Evolutionary conservation across 2,797 vertebrate genomes (phyloP).

Genomic region (Argya squamiceps): DNA sequence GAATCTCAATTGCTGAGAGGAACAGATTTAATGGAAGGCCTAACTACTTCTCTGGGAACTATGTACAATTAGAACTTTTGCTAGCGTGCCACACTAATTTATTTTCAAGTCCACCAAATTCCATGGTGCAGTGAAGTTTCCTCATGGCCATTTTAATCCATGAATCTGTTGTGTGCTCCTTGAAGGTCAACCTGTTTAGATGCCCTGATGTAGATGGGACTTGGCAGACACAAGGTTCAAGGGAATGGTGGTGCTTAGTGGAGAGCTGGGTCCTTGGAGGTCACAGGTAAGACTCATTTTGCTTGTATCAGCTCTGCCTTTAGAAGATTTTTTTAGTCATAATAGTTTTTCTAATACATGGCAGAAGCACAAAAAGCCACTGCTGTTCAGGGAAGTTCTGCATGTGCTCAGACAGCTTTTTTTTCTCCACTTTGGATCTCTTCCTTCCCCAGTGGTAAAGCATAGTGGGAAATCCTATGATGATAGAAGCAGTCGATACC

Average conservation of each 20-base stretch:
- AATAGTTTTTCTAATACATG: slow-evolving; percentile 4
- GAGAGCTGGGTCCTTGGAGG: background rate
- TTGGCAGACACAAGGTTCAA: background rate
- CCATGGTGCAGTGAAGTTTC: background rate
- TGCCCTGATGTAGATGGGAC: background rate
- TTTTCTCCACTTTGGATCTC: slow-evolving; percentile 50
- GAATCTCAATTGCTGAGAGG: slow-evolving; percentile 18
- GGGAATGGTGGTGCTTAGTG: background rate
- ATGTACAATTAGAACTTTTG: slow-evolving; percentile 22
- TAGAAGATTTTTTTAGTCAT: background rate
- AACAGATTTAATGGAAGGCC: background rate
- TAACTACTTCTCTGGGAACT: background rate
- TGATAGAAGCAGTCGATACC: slow-evolving; percentile 43
- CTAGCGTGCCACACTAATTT: background rate
- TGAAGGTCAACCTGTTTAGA: background rate
- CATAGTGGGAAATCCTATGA: slow-evolving; percentile 36
- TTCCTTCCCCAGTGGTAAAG: slow-evolving; percentile 47
- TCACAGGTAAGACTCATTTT: slow-evolving; percentile 6
- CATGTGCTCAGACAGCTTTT: slow-evolving; percentile 32
- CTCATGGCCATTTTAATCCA: background rate
- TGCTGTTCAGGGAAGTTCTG: slow-evolving; percentile 54
- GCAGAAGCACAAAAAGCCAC: slow-evolving; percentile 35
- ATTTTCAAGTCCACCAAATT: slow-evolving; percentile 6
- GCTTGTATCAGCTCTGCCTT: background rate
- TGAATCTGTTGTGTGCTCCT: background rate